phyloP scores from a whole-genome alignment of 2,113 vertebrate species.

The Centropus unirufus region DNA sequence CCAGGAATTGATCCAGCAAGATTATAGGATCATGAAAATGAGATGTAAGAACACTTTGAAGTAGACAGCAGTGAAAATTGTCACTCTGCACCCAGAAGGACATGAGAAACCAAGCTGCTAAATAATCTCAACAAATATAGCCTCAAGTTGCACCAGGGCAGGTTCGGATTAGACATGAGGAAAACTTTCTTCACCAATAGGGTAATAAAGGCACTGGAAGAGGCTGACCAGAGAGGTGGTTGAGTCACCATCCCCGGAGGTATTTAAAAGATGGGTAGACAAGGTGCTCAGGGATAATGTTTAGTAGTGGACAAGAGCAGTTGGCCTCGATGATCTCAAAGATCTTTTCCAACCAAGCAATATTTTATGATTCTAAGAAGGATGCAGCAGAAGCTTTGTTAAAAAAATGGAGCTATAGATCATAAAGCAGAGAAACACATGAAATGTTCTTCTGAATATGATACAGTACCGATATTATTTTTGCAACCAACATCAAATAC shows the following conservation, averaged over 20 bases:
- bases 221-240: no score
- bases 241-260: no score
- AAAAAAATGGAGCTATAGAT: background rate
- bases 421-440: background rate
- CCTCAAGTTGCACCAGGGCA: no score
- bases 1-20: background rate
- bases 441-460: background rate
- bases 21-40: background rate
- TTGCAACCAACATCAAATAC: background rate
- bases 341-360: no score
- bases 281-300: no score
- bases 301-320: no score
- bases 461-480: background rate
- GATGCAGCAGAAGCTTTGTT: background rate
- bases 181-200: no score
- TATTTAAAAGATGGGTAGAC: no score
- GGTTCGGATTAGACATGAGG: no score
- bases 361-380: background rate
- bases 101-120: background rate
- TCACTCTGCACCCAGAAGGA: background rate
- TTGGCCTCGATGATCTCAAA: no score
- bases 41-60: background rate
- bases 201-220: no score
- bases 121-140: background rate
- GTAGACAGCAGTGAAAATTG: background rate